phyloP scores from a whole-genome alignment of 2,888 invertebrate species.

The Meghimatium bilineatum region DNA sequence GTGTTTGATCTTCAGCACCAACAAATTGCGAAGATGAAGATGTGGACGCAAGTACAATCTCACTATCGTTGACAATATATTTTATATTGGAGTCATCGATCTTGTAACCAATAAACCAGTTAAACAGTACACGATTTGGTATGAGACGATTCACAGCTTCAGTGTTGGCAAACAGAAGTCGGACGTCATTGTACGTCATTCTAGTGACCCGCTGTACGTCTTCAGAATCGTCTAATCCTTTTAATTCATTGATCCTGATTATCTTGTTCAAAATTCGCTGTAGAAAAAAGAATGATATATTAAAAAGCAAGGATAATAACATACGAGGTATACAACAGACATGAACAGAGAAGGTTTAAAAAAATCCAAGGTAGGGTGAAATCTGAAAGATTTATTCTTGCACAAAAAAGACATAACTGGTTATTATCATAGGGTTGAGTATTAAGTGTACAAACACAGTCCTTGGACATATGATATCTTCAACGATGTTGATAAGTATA shows the following conservation, averaged over 20 bases:
- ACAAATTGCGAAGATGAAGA: neutral
- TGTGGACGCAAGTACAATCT: neutral
- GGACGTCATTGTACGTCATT: conserved; percentile 30
- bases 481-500: no score
- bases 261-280: conserved; percentile 20
- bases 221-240: neutral
- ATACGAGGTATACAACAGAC: no score
- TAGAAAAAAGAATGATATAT: neutral
- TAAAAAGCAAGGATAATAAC: neutral
- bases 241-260: neutral
- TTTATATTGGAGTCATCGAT: neutral
- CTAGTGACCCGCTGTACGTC: neutral
- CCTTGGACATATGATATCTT: no score
- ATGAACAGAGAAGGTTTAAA: no score
- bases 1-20: neutral
- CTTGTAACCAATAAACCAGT: conserved; percentile 22
- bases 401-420: no score
- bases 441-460: no score
- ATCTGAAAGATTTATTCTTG: no score
- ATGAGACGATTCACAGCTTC: neutral
- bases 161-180: conserved; percentile 2
- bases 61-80: neutral
- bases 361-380: no score
- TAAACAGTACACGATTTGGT: neutral
- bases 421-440: no score